Evolutionary conservation across 2,113 vertebrate genomes (phyloP).

Genomic region (Seriola rivoliana): DNA sequence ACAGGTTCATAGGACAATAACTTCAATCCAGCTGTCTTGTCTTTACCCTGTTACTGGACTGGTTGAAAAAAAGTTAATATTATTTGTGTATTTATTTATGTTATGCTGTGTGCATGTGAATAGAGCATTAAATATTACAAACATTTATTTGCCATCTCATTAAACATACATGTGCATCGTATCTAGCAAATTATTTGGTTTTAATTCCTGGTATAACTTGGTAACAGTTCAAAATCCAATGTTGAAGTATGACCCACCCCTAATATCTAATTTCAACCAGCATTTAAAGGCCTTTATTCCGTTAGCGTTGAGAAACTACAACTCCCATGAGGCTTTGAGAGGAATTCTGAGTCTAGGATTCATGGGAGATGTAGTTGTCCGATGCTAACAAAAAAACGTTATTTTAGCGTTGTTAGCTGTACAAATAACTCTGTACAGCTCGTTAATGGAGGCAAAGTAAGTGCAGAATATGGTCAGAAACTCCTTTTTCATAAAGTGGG

Average conservation of each 20-base stretch:
- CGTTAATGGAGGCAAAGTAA: fast-evolving
- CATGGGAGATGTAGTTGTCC: not conserved
- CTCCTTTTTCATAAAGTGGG: not conserved
- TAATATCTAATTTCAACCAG: too few species aligned
- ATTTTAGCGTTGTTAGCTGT: not conserved
- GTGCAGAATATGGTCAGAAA: fast-evolving
- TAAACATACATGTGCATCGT: not conserved
- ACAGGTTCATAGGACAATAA: too few species aligned
- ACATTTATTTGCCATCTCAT: not conserved
- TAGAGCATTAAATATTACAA: too few species aligned
- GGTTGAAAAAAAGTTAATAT: too few species aligned
- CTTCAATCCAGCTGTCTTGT: too few species aligned
- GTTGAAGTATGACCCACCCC: too few species aligned
- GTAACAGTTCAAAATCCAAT: too few species aligned
- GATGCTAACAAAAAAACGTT: not conserved
- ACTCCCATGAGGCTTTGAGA: slow-evolving; percentile 19
- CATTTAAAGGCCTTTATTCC: too few species aligned
- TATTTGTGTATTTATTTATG: too few species aligned
- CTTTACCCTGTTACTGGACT: too few species aligned
- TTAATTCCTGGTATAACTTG: not conserved
- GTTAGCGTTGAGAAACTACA: slow-evolving; percentile 32
- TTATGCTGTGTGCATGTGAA: too few species aligned
- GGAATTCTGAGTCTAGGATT: fast-evolving
- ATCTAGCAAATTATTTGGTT: not conserved
- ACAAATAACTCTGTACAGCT: fast-evolving